Percentiles rank a stretch among this genome's conserved stretches.
Conservation (phyloP, 2,797 vertebrate genomes). For the Mareca penelope region DNA sequence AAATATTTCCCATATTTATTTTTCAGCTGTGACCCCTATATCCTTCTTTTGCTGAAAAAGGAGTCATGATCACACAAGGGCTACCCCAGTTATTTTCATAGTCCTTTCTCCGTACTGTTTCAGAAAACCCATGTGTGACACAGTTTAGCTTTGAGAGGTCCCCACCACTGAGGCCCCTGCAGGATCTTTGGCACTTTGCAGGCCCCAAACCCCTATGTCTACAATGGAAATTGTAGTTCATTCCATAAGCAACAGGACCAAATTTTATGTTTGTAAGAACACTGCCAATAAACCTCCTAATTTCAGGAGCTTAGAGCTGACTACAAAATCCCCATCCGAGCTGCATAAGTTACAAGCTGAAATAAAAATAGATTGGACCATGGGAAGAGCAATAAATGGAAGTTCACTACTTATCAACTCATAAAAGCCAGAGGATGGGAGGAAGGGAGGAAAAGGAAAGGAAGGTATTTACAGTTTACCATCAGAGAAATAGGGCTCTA, state of each 20-base stretch:
- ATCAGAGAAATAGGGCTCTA: not conserved
- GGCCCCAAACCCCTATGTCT: not conserved
- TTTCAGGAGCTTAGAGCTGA: not conserved
- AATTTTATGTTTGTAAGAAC: not conserved
- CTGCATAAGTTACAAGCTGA: not conserved
- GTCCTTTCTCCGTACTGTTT: not conserved
- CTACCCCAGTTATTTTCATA: not conserved
- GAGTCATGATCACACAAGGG: not conserved
- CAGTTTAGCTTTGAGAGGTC: not conserved
- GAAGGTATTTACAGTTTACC: not conserved
- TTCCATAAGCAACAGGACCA: fast-evolving
- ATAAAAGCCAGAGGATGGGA: not conserved
- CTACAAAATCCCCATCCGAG: not conserved
- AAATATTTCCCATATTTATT: not conserved
- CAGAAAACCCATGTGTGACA: not conserved
- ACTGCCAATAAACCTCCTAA: not conserved
- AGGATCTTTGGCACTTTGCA: not conserved
- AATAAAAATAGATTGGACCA: slow-evolving; percentile 1
- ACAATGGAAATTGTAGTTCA: not conserved
- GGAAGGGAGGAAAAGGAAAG: not conserved
- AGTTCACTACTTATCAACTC: not conserved
- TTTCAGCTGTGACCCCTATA: not conserved
- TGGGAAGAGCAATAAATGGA: not conserved
- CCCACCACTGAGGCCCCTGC: not conserved
- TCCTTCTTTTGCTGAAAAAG: not conserved